Percentiles rank a stretch among this genome's conserved stretches.
These are phyloP conservation scores for Callitettix versicolor DNA, from an alignment of 1,140 invertebrate genomes.

Conservation along the genomic window DNA sequence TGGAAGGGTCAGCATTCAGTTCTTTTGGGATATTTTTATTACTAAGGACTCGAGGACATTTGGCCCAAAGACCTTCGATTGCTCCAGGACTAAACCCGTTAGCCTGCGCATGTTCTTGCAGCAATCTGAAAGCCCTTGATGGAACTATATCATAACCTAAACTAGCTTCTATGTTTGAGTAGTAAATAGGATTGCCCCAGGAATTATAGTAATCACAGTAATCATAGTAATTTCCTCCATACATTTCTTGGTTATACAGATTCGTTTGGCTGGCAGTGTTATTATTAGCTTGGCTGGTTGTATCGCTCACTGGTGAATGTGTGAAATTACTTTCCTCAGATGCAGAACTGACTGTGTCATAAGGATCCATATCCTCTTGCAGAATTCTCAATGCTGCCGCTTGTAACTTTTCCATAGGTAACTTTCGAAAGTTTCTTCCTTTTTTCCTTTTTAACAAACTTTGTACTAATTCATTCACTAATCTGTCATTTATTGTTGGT, in stretches of 20 bases:
- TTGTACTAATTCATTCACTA: slow-evolving; percentile 44
- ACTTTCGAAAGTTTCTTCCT: slow-evolving; percentile 38
- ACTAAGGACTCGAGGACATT: slow-evolving; percentile 25
- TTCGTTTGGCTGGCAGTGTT: slow-evolving; percentile 15
- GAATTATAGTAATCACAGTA: slow-evolving; percentile 48
- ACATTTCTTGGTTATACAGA: slow-evolving; percentile 34
- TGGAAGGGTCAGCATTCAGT: background rate
- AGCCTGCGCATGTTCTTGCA: slow-evolving; percentile 31
- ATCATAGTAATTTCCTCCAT: slow-evolving; percentile 32
- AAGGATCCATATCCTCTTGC: slow-evolving; percentile 37
- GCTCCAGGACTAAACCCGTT: slow-evolving; percentile 20
- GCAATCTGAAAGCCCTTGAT: slow-evolving; percentile 38
- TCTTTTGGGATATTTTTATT: slow-evolving; percentile 15
- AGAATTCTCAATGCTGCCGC: slow-evolving; percentile 42
- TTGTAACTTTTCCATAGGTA: slow-evolving; percentile 43
- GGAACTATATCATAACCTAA: slow-evolving; percentile 36
- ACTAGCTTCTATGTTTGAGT: slow-evolving; percentile 21
- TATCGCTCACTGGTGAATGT: slow-evolving; percentile 24
- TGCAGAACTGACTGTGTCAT: slow-evolving; percentile 30
- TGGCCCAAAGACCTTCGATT: slow-evolving; percentile 23
- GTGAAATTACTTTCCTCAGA: slow-evolving; percentile 25
- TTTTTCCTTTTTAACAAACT: slow-evolving; percentile 41
- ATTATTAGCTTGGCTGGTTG: slow-evolving; percentile 27
- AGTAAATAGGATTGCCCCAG: slow-evolving; percentile 37
- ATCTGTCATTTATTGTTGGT: slow-evolving; percentile 39